Base-by-base conservation (phyloP, 2,888 invertebrate genomes). In the Acrobasis repandana region DNA sequence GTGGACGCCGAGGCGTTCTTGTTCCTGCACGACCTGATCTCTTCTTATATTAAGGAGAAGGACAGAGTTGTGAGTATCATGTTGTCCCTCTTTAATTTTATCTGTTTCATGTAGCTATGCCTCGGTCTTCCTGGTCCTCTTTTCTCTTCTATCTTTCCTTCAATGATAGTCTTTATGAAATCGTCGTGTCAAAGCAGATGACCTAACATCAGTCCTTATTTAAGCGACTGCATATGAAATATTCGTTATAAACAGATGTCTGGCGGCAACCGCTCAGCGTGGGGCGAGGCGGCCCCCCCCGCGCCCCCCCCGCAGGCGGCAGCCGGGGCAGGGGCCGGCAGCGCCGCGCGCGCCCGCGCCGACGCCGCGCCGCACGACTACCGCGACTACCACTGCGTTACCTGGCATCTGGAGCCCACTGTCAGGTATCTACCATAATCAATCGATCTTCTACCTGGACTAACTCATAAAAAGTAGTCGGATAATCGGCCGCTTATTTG, bases 1-100 rank as follows among this genome's bases (percentile, higher is more conserved):
- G 98, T 98, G 67, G 98, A 99, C 90, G 99, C 99, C 0, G 99
- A 99, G 90, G 98, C 98, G 1, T 98, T 99, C 92, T 96, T 99
- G 89, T 99, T 99, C 88, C 92, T 99, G 38, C 99, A 99, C 83
- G 99, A 99, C 86, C 94, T 99, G 63, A 97, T 99, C 70, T 98
- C 97, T 1, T 98, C 98, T 0, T 99, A 99, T 83, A 95, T 99
- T 61, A 97, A 96, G 83, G 98, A 98, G 85, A 98, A 97, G 83
- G 98, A 98, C 75, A 93, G 95, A 88, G 94, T 96, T 85, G 96
- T 97, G 76, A 87, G 86, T 80, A 5, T 6, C 8, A 20, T 1
- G 11, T 36, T 36, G 46, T n/a, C 50, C 34, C 47, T 28, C 8
- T 6, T 28, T 2, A 28, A 20, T 2, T 20, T 20, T 20, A 20